Evolutionary conservation across 2,888 invertebrate species (phyloP).

Genomic region (Odontothrips loti): DNA sequence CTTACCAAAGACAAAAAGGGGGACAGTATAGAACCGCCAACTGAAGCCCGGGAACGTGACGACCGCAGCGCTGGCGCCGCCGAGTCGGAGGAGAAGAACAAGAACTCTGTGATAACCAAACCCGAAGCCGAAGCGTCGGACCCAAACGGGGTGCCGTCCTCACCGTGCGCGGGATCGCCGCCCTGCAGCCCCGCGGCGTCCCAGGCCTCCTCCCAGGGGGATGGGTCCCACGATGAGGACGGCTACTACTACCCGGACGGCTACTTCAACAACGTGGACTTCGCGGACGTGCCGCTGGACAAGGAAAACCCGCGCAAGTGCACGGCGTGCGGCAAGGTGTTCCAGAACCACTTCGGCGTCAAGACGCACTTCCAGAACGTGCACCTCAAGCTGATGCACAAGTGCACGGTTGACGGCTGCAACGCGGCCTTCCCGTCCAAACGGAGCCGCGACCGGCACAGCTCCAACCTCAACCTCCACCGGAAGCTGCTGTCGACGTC

Average conservation of each 20-base stretch:
- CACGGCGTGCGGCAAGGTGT: conserved; percentile 86
- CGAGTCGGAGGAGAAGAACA: conserved; percentile 36
- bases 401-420: conserved; percentile 91
- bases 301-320: conserved; percentile 88
- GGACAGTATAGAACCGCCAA: conserved; percentile 36
- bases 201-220: conserved; percentile 55
- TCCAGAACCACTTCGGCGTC: conserved; percentile 87
- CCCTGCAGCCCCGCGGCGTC: conserved; percentile 52
- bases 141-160: conserved; percentile 22
- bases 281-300: conserved; percentile 82
- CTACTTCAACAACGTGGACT: conserved; percentile 57
- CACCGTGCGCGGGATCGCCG: conserved; percentile 12
- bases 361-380: conserved; percentile 95
- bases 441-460: conserved; percentile 86
- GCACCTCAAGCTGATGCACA: conserved; percentile 91
- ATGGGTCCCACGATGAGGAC: conserved; percentile 55
- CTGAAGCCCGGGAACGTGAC: conserved; percentile 36
- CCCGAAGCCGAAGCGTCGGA: conserved; percentile 7
- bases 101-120: conserved; percentile 28
- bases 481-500: conserved; percentile 77
- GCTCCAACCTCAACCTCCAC: conserved; percentile 85
- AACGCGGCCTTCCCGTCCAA: conserved; percentile 93
- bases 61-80: conserved; percentile 28
- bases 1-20: conserved; percentile 33
- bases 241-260: conserved; percentile 69